phyloP scores from a whole-genome alignment of 2,888 invertebrate genomes.

The Molorchus minor region DNA sequence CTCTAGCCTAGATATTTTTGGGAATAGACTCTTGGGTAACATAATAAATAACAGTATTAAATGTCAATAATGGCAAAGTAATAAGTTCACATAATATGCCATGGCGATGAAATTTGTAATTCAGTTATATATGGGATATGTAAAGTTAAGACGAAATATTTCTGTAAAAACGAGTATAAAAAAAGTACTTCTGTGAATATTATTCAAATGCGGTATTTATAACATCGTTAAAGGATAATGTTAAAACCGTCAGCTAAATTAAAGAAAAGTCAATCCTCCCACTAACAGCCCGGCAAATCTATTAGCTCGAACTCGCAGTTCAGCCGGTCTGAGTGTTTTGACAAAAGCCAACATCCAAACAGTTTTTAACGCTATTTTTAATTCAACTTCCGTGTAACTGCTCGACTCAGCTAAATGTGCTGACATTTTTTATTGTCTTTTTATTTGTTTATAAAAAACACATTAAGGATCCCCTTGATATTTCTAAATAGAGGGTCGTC shows the following conservation, averaged over 20 bases:
- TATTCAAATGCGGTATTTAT: background rate
- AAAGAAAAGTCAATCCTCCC: constrained; percentile 36
- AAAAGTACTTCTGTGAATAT: background rate
- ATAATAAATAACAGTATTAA: no score
- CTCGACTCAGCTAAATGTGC: constrained; percentile 17
- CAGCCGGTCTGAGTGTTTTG: constrained; percentile 20
- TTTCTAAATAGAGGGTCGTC: constrained; percentile 6
- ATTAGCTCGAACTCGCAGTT: constrained; percentile 27
- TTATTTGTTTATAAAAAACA: constrained; percentile 12
- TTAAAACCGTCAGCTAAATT: constrained; percentile 22
- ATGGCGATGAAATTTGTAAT: no score
- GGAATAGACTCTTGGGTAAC: no score
- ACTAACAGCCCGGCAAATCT: constrained; percentile 31
- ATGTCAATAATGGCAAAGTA: no score
- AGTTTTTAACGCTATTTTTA: constrained; percentile 20
- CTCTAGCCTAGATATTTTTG: no score
- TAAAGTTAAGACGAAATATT: no score
- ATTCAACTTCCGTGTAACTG: constrained; percentile 24
- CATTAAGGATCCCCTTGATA: constrained; percentile 5
- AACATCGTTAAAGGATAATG: background rate
- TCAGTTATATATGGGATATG: no score
- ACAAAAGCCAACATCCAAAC: constrained; percentile 14
- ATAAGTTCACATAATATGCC: no score
- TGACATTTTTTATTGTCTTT: constrained; percentile 20
- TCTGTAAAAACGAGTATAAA: no score